Conservation (phyloP, 2,797 vertebrate genomes). For the Sebastes miniatus region DNA sequence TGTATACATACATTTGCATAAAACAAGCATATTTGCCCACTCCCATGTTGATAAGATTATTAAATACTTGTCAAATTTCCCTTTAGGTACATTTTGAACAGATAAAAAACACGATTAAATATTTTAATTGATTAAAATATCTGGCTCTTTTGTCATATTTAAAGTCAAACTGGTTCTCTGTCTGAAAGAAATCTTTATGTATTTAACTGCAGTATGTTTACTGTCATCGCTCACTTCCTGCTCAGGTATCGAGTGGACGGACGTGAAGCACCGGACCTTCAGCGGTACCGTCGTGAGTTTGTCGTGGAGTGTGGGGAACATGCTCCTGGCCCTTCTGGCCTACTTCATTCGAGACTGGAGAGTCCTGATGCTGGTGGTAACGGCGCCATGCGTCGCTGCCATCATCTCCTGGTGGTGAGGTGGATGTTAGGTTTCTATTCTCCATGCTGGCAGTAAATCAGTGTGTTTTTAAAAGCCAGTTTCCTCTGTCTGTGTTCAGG, state of each 20-base stretch:
- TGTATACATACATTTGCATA: no score
- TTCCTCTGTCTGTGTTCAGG: conserved; percentile 64
- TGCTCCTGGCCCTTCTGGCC: conserved; percentile 84
- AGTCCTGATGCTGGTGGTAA: conserved; percentile 81
- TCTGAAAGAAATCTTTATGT: not conserved
- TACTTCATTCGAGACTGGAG: conserved; percentile 88
- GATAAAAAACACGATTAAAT: no score
- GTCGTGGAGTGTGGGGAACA: conserved; percentile 86
- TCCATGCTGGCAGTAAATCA: not conserved
- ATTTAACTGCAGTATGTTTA: not conserved
- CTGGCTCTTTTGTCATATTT: no score
- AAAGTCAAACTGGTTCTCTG: not conserved
- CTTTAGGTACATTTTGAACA: no score
- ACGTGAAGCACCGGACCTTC: conserved; percentile 83
- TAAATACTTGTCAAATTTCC: no score
- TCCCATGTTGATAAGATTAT: no score
- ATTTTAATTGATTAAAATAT: no score
- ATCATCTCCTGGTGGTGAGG: conserved; percentile 86
- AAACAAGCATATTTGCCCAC: no score
- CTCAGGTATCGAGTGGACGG: conserved; percentile 89
- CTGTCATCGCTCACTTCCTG: not conserved
- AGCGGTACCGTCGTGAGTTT: conserved; percentile 79
- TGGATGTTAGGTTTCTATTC: not conserved
- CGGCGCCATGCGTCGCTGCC: conserved; percentile 81
- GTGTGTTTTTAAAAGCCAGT: not conserved